Percentiles rank a stretch among this genome's conserved stretches.
phyloP scores from a whole-genome alignment of 2,113 vertebrate species.

The Lepus americanus region DNA sequence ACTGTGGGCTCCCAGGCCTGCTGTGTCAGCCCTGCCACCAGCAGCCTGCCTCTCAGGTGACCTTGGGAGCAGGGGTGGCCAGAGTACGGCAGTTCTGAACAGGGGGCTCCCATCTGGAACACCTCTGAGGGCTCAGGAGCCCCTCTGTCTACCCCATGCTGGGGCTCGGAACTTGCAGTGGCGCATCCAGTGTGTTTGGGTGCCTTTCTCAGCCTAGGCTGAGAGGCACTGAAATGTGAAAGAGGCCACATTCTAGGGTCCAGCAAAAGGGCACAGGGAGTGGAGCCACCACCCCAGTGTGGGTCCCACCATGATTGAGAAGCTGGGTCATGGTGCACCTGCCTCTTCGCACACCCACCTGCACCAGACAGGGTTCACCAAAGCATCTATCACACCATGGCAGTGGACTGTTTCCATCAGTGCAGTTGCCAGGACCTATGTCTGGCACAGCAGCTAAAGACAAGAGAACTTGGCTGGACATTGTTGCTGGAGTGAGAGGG shows the following conservation, averaged over 20 bases:
- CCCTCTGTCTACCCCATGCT: too few species aligned
- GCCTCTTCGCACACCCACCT: background rate
- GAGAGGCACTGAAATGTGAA: background rate
- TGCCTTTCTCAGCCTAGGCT: background rate
- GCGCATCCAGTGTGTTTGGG: rapidly evolving
- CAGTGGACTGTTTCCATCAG: background rate
- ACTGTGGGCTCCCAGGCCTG: background rate
- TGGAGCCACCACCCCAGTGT: background rate
- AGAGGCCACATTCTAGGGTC: background rate
- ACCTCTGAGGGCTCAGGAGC: background rate
- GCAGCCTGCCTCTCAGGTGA: background rate
- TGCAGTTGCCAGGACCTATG: background rate
- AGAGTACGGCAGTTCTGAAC: background rate
- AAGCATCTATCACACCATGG: background rate
- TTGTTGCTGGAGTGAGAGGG: background rate
- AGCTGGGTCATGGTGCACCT: background rate
- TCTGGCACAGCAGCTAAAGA: background rate
- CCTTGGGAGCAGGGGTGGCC: background rate
- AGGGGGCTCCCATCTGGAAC: rapidly evolving
- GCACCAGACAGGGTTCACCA: background rate
- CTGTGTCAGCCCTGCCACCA: background rate
- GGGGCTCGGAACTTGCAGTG: background rate
- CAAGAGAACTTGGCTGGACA: background rate
- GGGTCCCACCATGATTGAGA: background rate
- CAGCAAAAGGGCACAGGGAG: background rate